phyloP scores from a whole-genome alignment of 2,888 invertebrate genomes.

The Campaea margaritaria region DNA sequence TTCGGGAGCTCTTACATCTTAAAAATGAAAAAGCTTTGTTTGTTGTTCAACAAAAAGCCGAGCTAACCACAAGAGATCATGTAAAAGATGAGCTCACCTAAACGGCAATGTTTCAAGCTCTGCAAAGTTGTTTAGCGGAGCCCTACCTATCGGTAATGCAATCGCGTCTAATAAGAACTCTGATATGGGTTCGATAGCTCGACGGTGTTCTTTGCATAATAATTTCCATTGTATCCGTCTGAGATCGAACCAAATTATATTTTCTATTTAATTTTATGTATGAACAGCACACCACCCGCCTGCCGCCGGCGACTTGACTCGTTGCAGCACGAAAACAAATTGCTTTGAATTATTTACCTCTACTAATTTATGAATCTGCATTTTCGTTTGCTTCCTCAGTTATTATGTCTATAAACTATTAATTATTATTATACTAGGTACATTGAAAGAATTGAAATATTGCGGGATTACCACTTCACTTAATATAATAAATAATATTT shows the following conservation, averaged over 20 bases:
- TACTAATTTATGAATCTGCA: constrained; percentile 17
- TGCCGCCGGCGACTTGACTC: constrained; percentile 5
- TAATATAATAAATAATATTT: too few species aligned
- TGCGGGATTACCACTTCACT: too few species aligned
- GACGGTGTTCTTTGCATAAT: constrained; percentile 65
- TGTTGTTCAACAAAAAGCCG: not conserved
- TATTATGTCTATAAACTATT: not conserved
- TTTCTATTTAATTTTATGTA: constrained; percentile 33
- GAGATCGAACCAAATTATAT: constrained; percentile 41
- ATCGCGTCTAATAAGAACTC: constrained; percentile 67
- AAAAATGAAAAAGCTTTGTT: too few species aligned
- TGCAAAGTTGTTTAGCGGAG: constrained; percentile 24
- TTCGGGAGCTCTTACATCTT: too few species aligned
- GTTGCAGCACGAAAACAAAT: constrained; percentile 19
- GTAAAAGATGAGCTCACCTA: constrained; percentile 15
- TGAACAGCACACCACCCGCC: constrained; percentile 4
- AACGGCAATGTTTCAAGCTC: constrained; percentile 14
- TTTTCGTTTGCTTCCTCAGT: constrained; percentile 9
- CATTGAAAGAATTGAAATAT: too few species aligned
- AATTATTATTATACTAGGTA: too few species aligned
- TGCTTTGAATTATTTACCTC: constrained; percentile 4
- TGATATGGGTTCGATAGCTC: constrained; percentile 66
- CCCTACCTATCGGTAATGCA: constrained; percentile 63
- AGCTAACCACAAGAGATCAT: constrained; percentile 13
- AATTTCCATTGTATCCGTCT: constrained; percentile 57